A percentile compares a stretch with the other conserved stretches of the same genome.
phyloP scores from a whole-genome alignment of 1,140 invertebrate genomes.

The Fopius arisanus region DNA sequence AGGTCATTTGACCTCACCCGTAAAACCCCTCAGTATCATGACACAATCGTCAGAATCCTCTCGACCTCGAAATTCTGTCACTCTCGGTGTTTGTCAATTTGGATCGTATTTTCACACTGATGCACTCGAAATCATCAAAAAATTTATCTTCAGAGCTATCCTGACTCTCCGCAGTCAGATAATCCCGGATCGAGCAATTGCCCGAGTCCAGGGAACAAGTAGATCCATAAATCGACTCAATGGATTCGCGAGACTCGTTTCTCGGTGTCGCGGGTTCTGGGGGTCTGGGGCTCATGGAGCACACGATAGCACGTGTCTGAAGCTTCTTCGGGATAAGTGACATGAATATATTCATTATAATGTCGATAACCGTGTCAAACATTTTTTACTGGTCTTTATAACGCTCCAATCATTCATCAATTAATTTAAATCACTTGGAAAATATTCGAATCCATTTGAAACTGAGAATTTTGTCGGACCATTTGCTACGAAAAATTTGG shows the following conservation, averaged over 20 bases:
- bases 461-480: neutral
- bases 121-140: neutral
- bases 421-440: neutral
- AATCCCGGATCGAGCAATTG: constrained; percentile 25
- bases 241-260: constrained; percentile 22
- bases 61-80: constrained; percentile 5
- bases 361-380: neutral
- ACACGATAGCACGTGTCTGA: neutral
- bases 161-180: constrained; percentile 6
- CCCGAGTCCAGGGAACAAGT: constrained; percentile 27
- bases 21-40: too few relatives aligned
- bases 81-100: constrained; percentile 35
- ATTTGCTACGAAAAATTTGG: neutral
- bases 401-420: too few relatives aligned
- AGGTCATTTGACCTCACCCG: too few relatives aligned
- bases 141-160: neutral
- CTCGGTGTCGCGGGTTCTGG: neutral
- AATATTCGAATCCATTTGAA: neutral
- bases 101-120: constrained; percentile 28
- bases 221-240: constrained; percentile 32
- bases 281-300: neutral
- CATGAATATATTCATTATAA: neutral
- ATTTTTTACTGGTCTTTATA: neutral
- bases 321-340: neutral
- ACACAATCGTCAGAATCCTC: neutral